phyloP scores from a whole-genome alignment of 2,888 invertebrate genomes.

The Dicyrtoma fusca region DNA sequence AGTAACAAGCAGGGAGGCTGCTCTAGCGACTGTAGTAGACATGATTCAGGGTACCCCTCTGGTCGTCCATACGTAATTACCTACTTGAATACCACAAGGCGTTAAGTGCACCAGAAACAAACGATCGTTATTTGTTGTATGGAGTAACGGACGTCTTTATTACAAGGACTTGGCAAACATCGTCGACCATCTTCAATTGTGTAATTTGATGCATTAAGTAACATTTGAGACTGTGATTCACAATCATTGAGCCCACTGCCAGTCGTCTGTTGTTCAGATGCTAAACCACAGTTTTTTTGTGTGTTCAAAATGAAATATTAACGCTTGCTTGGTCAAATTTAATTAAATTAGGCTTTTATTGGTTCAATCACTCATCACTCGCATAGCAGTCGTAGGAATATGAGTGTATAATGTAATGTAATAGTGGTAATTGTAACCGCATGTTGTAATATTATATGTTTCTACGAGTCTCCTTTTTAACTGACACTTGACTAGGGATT shows the following conservation, averaged over 20 bases:
- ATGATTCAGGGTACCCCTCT: too few species aligned
- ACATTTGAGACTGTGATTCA: not conserved
- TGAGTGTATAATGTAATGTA: too few species aligned
- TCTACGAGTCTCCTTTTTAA: too few species aligned
- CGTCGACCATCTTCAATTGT: constrained; percentile 14
- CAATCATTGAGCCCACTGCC: not conserved
- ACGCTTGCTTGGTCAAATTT: constrained; percentile 5
- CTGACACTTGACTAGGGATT: too few species aligned
- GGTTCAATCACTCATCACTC: constrained; percentile 11
- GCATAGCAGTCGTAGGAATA: too few species aligned
- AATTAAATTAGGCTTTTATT: constrained; percentile 21
- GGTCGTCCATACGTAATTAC: too few species aligned
- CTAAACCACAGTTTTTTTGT: not conserved
- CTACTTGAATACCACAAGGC: too few species aligned
- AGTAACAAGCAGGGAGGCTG: too few species aligned
- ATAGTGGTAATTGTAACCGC: too few species aligned
- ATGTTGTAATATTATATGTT: too few species aligned
- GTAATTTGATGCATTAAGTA: not conserved
- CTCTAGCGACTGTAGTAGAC: too few species aligned
- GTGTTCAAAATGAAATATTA: not conserved
- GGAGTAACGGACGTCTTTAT: not conserved
- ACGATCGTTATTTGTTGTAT: not conserved
- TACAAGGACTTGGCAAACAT: constrained; percentile 4
- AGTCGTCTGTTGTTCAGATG: not conserved
- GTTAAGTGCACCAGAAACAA: too few species aligned